Evolutionary conservation across 2,113 vertebrate species (phyloP), one percentile per base, ranked within the genome.

Genomic region (Bubo scandiacus): DNA sequence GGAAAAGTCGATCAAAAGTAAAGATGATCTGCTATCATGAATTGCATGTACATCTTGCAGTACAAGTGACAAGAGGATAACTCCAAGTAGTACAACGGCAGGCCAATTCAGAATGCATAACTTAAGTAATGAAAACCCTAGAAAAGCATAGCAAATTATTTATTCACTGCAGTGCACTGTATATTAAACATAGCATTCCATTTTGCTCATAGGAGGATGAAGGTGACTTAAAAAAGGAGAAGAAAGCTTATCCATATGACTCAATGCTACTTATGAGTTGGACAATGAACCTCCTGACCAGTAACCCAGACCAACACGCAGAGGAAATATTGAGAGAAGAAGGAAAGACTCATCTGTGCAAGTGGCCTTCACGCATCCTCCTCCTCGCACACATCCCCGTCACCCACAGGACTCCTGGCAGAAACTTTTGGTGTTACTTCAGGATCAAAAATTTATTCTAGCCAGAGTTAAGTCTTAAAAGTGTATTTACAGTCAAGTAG

Each of bases 191-290:
- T 2, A 34, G 55, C n/a, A 8, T 2, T 58, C 26, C 54, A 18
- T 30, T 83, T 29, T 74, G 54, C 59, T 66, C 54, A 26, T 1
- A 58, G 58, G 25, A 86, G 25, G 34, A 47, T 40, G 26, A 79
- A 12, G 9, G 2, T 52, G 45, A 38, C 45, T 38, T 25, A 29
- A 32, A 20, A 62, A 54, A 58, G 65, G 52, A 42, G 17, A 49
- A 8, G 8, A 18, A 74, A 79, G 15, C 26, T 71, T 34, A 47
- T 13, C 47, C 30, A 34, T 34, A n/a, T 0, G 0, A 19, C 47
- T 49, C 62, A 55, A 1, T 23, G 15, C n/a, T 21, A 25, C 9
- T 11, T 21, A 62, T 3, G 20, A 54, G 30, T 0, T 29, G 62
- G 10, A 20, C 12, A 47, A 36, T 2, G 34, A 61, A 18, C 13